These are phyloP conservation scores for Triplophysa tibetana DNA, from an alignment of 2,113 vertebrate genomes.

Conservation along the genomic window DNA sequence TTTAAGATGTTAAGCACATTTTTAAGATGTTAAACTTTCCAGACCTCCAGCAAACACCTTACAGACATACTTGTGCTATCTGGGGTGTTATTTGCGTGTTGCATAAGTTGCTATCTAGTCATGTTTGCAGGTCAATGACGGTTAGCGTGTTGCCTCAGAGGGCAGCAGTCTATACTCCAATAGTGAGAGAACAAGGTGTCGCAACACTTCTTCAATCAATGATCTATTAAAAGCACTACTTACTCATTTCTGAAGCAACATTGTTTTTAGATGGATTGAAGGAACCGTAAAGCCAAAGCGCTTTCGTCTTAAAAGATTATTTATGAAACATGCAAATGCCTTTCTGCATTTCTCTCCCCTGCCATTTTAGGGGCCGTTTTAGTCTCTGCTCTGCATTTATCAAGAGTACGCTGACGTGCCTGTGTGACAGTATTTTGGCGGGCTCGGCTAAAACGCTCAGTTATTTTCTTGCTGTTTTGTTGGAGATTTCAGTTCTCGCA, in stretches of 20 bases:
- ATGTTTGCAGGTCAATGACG: too few species aligned
- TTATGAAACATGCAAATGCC: background rate
- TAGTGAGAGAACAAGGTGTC: too few species aligned
- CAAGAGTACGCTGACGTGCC: background rate
- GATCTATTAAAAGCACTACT: background rate
- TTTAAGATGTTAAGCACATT: too few species aligned
- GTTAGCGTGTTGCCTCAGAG: too few species aligned
- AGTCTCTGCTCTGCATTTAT: background rate
- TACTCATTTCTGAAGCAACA: background rate
- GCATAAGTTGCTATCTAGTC: too few species aligned
- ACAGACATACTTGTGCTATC: too few species aligned
- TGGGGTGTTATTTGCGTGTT: too few species aligned
- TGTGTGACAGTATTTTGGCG: background rate
- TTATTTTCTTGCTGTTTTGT: background rate
- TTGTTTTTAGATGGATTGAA: conserved; percentile 18
- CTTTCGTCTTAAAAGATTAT: background rate
- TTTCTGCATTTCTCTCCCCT: background rate
- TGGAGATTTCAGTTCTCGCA: conserved; percentile 7
- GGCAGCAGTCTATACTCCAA: too few species aligned
- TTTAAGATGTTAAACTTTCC: too few species aligned
- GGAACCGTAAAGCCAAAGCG: background rate
- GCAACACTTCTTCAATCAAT: too few species aligned
- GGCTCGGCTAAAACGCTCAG: background rate
- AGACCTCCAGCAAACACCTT: too few species aligned
- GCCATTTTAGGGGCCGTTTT: background rate